Conservation (phyloP, 2,888 invertebrate species). For the Oscheius myriophilus region DNA sequence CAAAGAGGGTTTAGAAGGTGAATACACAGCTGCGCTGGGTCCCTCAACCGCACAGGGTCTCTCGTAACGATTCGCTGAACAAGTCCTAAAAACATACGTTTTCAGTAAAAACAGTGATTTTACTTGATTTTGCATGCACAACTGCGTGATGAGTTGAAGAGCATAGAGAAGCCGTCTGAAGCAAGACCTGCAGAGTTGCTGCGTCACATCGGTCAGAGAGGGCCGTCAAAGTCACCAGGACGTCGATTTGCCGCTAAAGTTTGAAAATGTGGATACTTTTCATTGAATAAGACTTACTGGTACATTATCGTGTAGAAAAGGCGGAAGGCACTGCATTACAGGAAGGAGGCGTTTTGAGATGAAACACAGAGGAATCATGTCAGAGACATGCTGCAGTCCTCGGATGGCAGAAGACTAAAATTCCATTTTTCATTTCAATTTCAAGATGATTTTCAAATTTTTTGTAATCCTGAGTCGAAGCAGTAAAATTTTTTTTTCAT, state of each 20-base stretch:
- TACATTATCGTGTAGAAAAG: slow-evolving; percentile 65
- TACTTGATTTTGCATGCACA: slow-evolving; percentile 64
- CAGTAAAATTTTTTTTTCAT: no score
- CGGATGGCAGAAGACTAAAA: slow-evolving; percentile 63
- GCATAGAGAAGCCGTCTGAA: slow-evolving; percentile 59
- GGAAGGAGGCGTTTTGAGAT: slow-evolving; percentile 62
- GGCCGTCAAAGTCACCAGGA: slow-evolving; percentile 59
- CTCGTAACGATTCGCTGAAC: slow-evolving; percentile 68
- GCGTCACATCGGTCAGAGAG: slow-evolving; percentile 67
- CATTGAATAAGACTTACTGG: slow-evolving; percentile 46
- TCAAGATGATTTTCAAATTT: no score
- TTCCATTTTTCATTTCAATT: no score
- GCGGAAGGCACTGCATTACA: slow-evolving; percentile 55
- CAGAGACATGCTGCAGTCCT: slow-evolving; percentile 59
- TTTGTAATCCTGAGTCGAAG: no score
- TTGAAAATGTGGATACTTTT: background rate
- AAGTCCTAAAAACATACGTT: slow-evolving; percentile 44
- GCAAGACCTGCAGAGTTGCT: slow-evolving; percentile 50
- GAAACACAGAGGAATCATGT: slow-evolving; percentile 60
- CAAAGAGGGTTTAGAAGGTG: slow-evolving; percentile 67
- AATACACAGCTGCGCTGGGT: slow-evolving; percentile 60
- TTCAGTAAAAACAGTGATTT: background rate
- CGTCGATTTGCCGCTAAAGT: slow-evolving; percentile 63
- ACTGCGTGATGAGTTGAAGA: slow-evolving; percentile 66
- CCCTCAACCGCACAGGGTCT: slow-evolving; percentile 61